Conservation (phyloP, 2,888 invertebrate genomes). For the Pollenia griseotomentosa region DNA sequence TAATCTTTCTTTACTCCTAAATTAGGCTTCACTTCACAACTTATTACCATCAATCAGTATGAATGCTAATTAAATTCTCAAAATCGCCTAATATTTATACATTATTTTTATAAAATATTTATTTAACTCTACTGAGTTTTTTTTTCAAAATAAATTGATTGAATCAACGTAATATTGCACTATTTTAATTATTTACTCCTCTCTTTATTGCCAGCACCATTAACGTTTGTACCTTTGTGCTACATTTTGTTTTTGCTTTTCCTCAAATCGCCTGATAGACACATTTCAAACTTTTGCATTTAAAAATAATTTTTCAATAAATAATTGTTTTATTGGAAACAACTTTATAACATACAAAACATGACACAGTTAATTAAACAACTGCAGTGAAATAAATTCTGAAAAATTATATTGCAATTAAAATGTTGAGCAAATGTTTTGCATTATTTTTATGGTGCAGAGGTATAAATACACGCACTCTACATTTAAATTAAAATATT, state of each 20-base stretch:
- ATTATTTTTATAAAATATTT: neutral
- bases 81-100: no score
- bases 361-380: conserved; percentile 31
- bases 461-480: no score
- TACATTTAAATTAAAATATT: no score
- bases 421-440: neutral
- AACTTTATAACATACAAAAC: neutral
- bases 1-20: no score
- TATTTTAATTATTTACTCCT: neutral
- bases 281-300: neutral
- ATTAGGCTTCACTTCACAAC: no score
- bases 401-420: conserved; percentile 50
- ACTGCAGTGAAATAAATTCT: conserved; percentile 59
- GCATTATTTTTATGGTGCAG: no score
- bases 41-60: no score
- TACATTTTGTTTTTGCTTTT: neutral
- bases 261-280: neutral
- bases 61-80: no score
- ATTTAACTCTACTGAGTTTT: neutral
- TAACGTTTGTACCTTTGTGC: no score
- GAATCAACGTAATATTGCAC: neutral
- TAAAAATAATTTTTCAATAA: neutral
- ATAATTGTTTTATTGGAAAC: neutral
- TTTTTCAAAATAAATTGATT: neutral
- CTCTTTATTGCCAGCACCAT: neutral